Conservation (phyloP, 2,113 vertebrate genomes). For the Amphiprion ocellaris region DNA sequence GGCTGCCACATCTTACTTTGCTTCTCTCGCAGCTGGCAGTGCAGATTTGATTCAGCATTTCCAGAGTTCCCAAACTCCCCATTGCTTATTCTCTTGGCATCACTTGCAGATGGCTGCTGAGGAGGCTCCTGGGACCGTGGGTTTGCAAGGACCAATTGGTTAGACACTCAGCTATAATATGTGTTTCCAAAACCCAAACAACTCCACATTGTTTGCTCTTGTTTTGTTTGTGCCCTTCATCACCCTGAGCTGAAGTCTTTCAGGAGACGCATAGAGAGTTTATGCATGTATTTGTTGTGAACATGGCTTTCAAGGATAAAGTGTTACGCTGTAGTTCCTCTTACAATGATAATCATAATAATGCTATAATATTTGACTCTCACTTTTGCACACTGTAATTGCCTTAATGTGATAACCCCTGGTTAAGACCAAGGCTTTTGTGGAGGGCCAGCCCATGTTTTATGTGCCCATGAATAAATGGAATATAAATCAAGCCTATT, state of each 20-base stretch:
- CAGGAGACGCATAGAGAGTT: background rate
- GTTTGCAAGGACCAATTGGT: conserved; percentile 27
- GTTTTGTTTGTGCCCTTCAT: conserved; percentile 6
- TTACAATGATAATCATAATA: background rate
- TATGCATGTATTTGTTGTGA: background rate
- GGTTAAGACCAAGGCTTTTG: conserved; percentile 34
- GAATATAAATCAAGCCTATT: conserved; percentile 62
- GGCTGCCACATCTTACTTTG: conserved; percentile 33
- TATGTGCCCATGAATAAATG: conserved; percentile 36
- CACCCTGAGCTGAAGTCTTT: conserved; percentile 5
- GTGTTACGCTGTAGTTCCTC: background rate
- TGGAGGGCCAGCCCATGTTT: conserved; percentile 12
- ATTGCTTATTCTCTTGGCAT: conserved; percentile 55
- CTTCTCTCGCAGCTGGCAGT: conserved; percentile 59
- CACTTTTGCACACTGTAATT: conserved; percentile 19
- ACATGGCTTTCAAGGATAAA: background rate
- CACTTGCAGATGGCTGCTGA: conserved; percentile 63
- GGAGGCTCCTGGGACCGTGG: conserved; percentile 62
- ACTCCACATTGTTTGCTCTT: conserved; percentile 24
- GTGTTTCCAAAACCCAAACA: conserved; percentile 47
- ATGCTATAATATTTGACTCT: conserved; percentile 33
- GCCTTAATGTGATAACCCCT: conserved; percentile 14
- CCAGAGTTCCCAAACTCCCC: conserved; percentile 54
- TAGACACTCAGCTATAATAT: conserved; percentile 40
- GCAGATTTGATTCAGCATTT: conserved; percentile 77